Evolutionary conservation across 2,113 vertebrate genomes (phyloP).

Genomic region (Vidua chalybeata): DNA sequence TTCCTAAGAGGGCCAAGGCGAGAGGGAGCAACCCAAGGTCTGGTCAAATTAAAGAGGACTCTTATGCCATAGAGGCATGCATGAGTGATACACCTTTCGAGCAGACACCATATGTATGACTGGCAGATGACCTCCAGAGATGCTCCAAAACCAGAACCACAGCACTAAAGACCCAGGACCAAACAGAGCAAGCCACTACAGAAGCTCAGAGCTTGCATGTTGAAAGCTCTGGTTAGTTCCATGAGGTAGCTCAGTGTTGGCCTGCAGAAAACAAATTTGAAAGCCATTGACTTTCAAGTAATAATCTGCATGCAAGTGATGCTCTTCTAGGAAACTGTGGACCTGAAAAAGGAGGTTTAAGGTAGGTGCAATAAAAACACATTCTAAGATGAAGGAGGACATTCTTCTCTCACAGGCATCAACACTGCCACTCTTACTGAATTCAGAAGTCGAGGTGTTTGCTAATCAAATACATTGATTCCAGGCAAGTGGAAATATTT

Average conservation of each 20-base stretch:
- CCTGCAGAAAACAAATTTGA: constrained; percentile 61
- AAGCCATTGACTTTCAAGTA: neutral
- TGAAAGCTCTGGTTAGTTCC: constrained; percentile 77
- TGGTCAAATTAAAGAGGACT: neutral
- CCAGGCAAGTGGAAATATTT: neutral
- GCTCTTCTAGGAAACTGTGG: neutral
- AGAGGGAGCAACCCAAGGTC: neutral
- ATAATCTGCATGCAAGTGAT: neutral
- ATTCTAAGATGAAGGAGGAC: neutral
- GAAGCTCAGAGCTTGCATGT: constrained; percentile 79
- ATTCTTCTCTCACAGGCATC: neutral
- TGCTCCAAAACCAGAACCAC: neutral
- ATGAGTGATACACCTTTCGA: neutral
- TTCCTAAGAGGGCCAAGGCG: neutral
- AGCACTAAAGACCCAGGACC: rapidly evolving
- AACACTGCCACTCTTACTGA: neutral
- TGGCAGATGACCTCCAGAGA: neutral
- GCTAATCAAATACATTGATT: neutral
- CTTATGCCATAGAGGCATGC: rapidly evolving
- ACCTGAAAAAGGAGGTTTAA: neutral
- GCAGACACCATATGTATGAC: neutral
- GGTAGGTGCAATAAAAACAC: neutral
- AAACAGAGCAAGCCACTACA: constrained; percentile 65
- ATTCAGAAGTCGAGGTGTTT: neutral
- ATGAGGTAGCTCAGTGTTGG: constrained; percentile 72